Percentiles rank a stretch among this genome's conserved stretches.
These are phyloP conservation scores for Acronicta alni DNA, from an alignment of 2,888 invertebrate species.

Conservation along the genomic window DNA sequence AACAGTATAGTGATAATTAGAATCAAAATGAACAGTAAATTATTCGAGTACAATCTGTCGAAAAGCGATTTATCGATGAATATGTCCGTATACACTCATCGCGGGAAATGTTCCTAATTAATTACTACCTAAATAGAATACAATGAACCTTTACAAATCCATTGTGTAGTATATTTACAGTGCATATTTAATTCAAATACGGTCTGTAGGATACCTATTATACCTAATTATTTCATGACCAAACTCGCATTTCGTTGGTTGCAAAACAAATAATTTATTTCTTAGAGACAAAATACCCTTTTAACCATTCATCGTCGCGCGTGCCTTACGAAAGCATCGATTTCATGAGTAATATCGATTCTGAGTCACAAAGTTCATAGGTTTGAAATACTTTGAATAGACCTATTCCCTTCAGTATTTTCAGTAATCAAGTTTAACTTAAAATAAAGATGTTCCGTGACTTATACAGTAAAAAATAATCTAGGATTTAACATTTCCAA, in stretches of 20 bases:
- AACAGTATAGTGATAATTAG: constrained; percentile 4
- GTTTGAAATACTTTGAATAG: background rate
- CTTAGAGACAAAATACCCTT: constrained; percentile 21
- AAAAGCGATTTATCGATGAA: constrained; percentile 1
- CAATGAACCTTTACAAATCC: constrained; percentile 1
- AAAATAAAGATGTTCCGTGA: background rate
- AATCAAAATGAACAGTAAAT: constrained; percentile 12
- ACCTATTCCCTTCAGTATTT: background rate
- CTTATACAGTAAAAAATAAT: too few species aligned
- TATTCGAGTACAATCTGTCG: constrained; percentile 7
- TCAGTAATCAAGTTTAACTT: constrained; percentile 3
- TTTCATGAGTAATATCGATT: constrained; percentile 2
- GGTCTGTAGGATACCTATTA: constrained; percentile 10
- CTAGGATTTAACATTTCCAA: background rate
- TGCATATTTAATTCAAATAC: constrained; percentile 5
- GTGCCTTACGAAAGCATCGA: background rate
- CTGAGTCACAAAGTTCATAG: constrained; percentile 1
- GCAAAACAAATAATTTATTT: constrained; percentile 40
- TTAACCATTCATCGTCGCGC: constrained; percentile 32
- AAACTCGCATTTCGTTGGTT: constrained; percentile 16
- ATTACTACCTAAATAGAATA: constrained; percentile 10
- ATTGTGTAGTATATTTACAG: constrained; percentile 1
- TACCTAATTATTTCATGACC: constrained; percentile 24
- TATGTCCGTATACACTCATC: background rate
- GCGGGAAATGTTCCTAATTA: constrained; percentile 15